Evolutionary conservation across 2,113 vertebrate species (phyloP).

Genomic region (Calypte anna): DNA sequence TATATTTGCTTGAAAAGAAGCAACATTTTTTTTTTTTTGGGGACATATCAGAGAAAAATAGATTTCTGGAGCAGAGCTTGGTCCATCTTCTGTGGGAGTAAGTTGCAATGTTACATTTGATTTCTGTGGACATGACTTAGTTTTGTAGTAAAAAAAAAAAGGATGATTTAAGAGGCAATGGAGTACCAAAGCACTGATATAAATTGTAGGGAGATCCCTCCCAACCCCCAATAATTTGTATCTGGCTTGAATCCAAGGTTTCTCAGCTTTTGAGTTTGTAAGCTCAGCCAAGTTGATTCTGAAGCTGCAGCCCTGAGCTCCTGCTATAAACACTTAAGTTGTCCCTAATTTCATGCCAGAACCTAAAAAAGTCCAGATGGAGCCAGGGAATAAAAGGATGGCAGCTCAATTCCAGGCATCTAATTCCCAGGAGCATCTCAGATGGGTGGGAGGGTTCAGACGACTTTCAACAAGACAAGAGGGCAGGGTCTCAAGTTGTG

Average conservation of each 20-base stretch:
- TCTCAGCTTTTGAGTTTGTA: background rate
- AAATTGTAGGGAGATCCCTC: background rate
- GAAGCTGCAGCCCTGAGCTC: background rate
- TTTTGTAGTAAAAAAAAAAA: background rate
- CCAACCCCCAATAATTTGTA: background rate
- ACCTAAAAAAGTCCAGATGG: background rate
- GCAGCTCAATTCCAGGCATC: background rate
- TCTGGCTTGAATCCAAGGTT: background rate
- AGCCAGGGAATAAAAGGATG: background rate
- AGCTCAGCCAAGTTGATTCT: background rate
- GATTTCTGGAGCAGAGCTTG: background rate
- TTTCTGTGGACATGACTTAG: background rate
- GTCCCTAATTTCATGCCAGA: background rate
- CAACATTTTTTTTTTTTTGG: background rate
- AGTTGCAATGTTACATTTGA: background rate
- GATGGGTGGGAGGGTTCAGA: background rate
- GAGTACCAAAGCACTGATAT: background rate
- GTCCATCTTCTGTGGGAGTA: background rate
- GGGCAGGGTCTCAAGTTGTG: too few species aligned
- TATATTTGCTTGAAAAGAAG: background rate
- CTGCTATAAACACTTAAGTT: background rate
- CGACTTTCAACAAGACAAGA: too few species aligned
- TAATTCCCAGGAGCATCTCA: background rate
- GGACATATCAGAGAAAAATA: background rate
- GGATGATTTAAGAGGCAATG: background rate